A percentile compares a stretch with the other conserved stretches of the same genome.
Conservation (phyloP, 2,113 vertebrate genomes). For the Brevimyrus niger region DNA sequence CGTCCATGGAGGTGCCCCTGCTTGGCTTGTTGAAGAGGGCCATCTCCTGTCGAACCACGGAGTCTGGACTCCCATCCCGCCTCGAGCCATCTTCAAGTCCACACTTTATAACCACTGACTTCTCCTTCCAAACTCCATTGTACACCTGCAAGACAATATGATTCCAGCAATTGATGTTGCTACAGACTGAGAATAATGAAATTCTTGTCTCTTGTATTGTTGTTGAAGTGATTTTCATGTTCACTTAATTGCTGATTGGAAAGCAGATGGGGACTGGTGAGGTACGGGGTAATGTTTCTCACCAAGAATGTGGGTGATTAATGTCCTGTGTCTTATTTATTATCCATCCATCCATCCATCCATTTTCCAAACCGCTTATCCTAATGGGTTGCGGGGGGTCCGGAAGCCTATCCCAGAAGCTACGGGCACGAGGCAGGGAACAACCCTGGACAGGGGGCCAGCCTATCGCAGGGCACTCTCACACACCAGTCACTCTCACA, state of each 20-base stretch:
- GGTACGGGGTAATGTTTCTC: background rate
- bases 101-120: constrained; percentile 87
- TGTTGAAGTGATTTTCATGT: background rate
- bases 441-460: no score
- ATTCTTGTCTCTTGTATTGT: background rate
- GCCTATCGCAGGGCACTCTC: no score
- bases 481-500: no score
- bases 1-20: constrained; percentile 87
- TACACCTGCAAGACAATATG: constrained; percentile 68
- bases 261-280: background rate
- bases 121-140: constrained; percentile 79
- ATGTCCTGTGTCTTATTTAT: background rate
- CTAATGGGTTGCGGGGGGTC: no score
- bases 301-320: background rate
- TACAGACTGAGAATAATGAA: background rate
- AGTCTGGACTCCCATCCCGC: constrained; percentile 51
- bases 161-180: background rate
- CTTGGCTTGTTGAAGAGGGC: constrained; percentile 86
- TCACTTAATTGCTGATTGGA: background rate
- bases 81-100: constrained; percentile 65
- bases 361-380: no score
- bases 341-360: no score
- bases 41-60: constrained; percentile 58
- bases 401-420: no score
- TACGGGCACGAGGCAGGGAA: no score